These are phyloP conservation scores for Rhorus exstirpatorius DNA, from an alignment of 2,888 invertebrate species.

Conservation along the genomic window DNA sequence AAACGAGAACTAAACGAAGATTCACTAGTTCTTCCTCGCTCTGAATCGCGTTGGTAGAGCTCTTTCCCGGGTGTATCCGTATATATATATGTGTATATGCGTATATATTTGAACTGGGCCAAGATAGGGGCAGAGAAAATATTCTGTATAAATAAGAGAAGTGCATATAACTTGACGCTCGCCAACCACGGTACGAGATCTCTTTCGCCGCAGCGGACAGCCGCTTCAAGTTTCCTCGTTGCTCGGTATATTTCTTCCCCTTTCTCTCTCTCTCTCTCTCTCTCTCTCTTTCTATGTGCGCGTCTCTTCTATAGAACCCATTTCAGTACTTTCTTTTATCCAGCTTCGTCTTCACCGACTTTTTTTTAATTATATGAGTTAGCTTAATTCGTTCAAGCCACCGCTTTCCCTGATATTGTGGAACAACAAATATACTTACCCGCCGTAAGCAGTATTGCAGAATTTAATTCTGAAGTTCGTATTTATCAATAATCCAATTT, in stretches of 20 bases:
- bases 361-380: background rate
- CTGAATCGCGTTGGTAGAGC: background rate
- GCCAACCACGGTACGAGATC: conserved; percentile 41
- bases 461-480: too few species aligned
- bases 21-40: background rate
- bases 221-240: conserved; percentile 45
- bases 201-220: conserved; percentile 34
- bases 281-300: conserved; percentile 13
- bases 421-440: conserved; percentile 15
- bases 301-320: conserved; percentile 6
- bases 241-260: conserved; percentile 65
- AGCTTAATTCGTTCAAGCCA: background rate
- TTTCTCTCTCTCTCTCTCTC: conserved; percentile 16
- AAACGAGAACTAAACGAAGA: conserved; percentile 28
- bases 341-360: background rate
- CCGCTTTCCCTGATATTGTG: background rate
- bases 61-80: background rate
- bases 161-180: conserved; percentile 46
- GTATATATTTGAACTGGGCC: conserved; percentile 10
- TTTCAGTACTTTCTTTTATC: conserved; percentile 1
- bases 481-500: too few species aligned
- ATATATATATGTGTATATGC: background rate
- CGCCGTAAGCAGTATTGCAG: too few species aligned
- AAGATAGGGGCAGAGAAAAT: conserved; percentile 55
- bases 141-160: conserved; percentile 63